phyloP scores from a whole-genome alignment of 2,113 vertebrate species.

The Poecile atricapillus region DNA sequence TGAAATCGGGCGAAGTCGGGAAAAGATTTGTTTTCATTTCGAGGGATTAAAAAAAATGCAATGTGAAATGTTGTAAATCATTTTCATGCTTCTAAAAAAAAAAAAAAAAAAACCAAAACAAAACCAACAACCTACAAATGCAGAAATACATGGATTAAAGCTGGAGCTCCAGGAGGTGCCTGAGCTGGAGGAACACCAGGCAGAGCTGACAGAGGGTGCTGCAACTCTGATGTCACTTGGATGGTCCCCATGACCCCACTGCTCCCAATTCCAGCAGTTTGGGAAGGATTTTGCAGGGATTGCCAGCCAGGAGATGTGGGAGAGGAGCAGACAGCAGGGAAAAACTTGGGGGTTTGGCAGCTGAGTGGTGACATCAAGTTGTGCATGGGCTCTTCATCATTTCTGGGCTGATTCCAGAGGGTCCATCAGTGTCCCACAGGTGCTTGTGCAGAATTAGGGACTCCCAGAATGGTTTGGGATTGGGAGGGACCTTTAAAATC shows the following conservation, averaged over 20 bases:
- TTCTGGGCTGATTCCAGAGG: background rate
- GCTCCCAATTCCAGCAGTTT: background rate
- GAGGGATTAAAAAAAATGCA: background rate
- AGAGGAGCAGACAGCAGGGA: background rate
- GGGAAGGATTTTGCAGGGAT: rapidly evolving
- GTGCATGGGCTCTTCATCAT: background rate
- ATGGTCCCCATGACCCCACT: background rate
- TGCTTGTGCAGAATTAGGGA: background rate
- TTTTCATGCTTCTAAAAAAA: background rate
- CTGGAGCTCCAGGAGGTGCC: background rate
- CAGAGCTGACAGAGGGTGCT: background rate
- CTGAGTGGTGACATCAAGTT: background rate
- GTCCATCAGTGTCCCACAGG: background rate
- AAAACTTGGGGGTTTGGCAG: background rate
- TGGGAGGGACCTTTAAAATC: background rate
- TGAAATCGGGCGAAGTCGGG: background rate
- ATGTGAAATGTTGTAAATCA: slow-evolving; percentile 26
- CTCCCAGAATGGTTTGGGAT: background rate
- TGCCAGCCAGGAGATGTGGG: background rate
- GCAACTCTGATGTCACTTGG: rapidly evolving
- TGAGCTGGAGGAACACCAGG: background rate
- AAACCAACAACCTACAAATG: background rate
- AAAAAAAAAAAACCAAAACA: background rate
- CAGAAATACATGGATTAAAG: background rate
- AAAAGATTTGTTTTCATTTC: slow-evolving; percentile 27